Percentiles rank a stretch among this genome's conserved stretches.
phyloP scores from a whole-genome alignment of 23 tunicate species.

The Corella eumyota region DNA sequence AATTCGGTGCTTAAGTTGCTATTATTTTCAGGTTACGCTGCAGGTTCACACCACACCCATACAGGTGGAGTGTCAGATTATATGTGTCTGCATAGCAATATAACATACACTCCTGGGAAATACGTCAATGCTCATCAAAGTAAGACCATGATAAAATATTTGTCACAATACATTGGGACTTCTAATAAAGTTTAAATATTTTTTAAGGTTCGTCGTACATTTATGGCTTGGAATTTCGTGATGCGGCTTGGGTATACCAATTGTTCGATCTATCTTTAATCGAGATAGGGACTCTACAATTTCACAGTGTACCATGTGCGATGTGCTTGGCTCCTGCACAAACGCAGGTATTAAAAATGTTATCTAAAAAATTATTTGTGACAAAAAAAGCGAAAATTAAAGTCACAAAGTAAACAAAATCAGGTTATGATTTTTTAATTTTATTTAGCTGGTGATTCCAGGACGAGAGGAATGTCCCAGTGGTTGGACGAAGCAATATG shows the following conservation, averaged over 20 bases:
- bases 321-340: constrained; percentile 17
- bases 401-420: too few relatives aligned
- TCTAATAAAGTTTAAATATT: too few relatives aligned
- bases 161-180: neutral
- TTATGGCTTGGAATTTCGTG: constrained; percentile 26
- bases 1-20: too few relatives aligned
- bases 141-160: neutral
- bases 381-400: too few relatives aligned
- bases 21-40: constrained; percentile 32
- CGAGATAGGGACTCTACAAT: constrained; percentile 8
- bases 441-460: constrained; percentile 23
- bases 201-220: constrained; percentile 12
- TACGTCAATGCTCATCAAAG: constrained; percentile 42
- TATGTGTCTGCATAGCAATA: constrained; percentile 17
- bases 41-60: constrained; percentile 16
- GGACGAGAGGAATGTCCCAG: constrained; percentile 23
- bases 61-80: constrained; percentile 31
- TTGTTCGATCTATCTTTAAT: constrained; percentile 13
- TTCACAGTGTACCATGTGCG: constrained; percentile 30
- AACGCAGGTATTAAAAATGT: too few relatives aligned
- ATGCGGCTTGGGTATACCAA: constrained; percentile 8
- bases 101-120: constrained; percentile 25
- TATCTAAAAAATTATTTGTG: too few relatives aligned
- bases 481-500: constrained; percentile 28
- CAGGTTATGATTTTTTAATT: neutral